A percentile compares a stretch with the other conserved stretches of the same genome.
Conservation (phyloP, 2,888 invertebrate species). For the Tenthredo notha region DNA sequence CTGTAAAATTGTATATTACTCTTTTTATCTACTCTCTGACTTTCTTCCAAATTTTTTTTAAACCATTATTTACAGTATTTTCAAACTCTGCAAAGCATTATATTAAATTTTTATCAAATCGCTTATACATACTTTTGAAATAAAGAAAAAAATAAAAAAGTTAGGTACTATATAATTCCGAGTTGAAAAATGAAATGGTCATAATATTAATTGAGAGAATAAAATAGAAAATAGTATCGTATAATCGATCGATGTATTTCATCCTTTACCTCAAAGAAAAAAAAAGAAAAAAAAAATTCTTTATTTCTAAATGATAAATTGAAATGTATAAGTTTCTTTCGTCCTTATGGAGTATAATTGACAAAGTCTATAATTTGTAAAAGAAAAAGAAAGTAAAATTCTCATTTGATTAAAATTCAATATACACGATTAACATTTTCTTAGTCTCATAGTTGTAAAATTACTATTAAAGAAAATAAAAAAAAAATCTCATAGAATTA, state of each 20-base stretch:
- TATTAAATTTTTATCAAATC: no score
- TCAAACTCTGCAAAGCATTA: no score
- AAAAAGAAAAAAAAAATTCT: background rate
- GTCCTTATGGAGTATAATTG: background rate
- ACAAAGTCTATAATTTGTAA: background rate
- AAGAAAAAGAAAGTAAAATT: background rate
- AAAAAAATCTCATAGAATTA: background rate
- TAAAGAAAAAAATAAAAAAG: no score
- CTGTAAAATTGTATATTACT: background rate
- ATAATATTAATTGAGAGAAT: background rate
- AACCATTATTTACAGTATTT: no score
- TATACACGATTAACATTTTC: background rate
- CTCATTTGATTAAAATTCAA: slow-evolving; percentile 1
- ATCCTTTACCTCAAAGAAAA: background rate
- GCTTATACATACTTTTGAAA: no score
- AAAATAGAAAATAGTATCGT: background rate
- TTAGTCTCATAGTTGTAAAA: background rate
- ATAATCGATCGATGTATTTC: background rate
- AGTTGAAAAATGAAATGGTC: no score
- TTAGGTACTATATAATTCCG: no score
- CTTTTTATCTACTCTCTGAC: no score
- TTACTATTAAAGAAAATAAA: background rate
- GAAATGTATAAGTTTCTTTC: background rate
- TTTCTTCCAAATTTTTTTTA: no score
- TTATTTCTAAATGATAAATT: background rate